Percentiles rank a stretch among this genome's conserved stretches.
Conservation (phyloP, 2,797 vertebrate species). For the Coluber constrictor region DNA sequence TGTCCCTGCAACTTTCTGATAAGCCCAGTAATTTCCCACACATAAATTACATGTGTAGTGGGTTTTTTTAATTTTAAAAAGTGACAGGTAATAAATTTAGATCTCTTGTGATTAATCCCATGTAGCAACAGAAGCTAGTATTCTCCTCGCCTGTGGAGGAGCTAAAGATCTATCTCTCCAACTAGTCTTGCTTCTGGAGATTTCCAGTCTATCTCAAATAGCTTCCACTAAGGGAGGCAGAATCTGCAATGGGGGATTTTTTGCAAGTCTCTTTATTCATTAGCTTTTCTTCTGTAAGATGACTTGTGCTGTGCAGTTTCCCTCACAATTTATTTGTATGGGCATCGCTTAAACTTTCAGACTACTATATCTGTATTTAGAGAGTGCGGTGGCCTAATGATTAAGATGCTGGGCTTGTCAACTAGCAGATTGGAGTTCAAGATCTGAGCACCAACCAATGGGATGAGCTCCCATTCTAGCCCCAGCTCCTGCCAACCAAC, state of each 20-base stretch:
- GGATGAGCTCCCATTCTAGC: too few species aligned
- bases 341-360: not conserved
- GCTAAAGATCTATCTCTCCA: not conserved
- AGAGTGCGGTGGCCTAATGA: too few species aligned
- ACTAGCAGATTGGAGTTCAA: too few species aligned
- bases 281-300: too few species aligned
- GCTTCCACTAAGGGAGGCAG: not conserved
- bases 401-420: too few species aligned
- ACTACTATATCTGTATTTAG: not conserved
- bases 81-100: slow-evolving; percentile 27
- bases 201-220: slow-evolving; percentile 1
- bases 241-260: not conserved
- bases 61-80: not conserved
- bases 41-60: slow-evolving; percentile 10
- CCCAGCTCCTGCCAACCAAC: too few species aligned
- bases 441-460: too few species aligned
- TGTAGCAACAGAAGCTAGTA: slow-evolving; percentile 4
- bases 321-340: not conserved
- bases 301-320: not conserved
- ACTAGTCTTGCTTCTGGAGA: not conserved
- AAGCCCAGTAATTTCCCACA: not conserved
- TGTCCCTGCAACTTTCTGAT: slow-evolving; percentile 9
- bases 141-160: not conserved
- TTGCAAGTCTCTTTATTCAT: not conserved
- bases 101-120: slow-evolving; percentile 11